Conservation (phyloP, 2,797 vertebrate species). For the Notamacropus eugenii region DNA sequence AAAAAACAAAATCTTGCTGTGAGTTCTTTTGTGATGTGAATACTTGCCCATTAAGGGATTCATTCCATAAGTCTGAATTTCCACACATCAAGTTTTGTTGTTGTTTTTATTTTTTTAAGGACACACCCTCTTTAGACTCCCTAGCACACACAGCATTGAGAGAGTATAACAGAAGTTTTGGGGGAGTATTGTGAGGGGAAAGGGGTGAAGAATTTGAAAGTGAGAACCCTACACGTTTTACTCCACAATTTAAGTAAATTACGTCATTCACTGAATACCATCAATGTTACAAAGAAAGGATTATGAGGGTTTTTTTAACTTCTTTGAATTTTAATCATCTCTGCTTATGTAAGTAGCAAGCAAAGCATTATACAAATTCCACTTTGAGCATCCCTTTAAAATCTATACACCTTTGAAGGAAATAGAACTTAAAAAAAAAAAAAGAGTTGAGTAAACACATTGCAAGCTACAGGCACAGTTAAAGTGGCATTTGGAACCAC, state of each 20-base stretch:
- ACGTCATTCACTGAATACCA: conserved; percentile 47
- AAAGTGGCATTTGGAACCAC: conserved; percentile 75
- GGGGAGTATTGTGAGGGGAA: not conserved
- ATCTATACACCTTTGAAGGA: conserved; percentile 56
- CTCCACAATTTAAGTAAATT: conserved; percentile 59
- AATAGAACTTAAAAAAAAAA: conserved; percentile 16
- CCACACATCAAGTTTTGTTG: not conserved
- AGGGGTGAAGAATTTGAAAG: conserved; percentile 23
- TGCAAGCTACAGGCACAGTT: conserved; percentile 49
- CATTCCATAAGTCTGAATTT: conserved; percentile 45
- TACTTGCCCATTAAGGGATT: conserved; percentile 12
- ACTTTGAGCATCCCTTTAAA: conserved; percentile 60
- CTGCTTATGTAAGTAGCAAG: conserved; percentile 49
- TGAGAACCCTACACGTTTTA: conserved; percentile 19
- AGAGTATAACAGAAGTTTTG: conserved; percentile 18
- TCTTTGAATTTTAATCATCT: conserved; percentile 58
- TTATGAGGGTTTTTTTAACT: not conserved
- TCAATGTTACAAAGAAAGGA: conserved; percentile 50
- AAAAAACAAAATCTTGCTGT: not conserved
- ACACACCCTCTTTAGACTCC: not conserved
- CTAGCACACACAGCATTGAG: conserved; percentile 20
- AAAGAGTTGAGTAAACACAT: conserved; percentile 72
- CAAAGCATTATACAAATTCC: conserved; percentile 29
- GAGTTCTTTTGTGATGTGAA: conserved; percentile 17
- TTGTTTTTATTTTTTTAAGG: not conserved